phyloP scores from a whole-genome alignment of 2,113 vertebrate genomes.

The Gasterosteus aculeatus region DNA sequence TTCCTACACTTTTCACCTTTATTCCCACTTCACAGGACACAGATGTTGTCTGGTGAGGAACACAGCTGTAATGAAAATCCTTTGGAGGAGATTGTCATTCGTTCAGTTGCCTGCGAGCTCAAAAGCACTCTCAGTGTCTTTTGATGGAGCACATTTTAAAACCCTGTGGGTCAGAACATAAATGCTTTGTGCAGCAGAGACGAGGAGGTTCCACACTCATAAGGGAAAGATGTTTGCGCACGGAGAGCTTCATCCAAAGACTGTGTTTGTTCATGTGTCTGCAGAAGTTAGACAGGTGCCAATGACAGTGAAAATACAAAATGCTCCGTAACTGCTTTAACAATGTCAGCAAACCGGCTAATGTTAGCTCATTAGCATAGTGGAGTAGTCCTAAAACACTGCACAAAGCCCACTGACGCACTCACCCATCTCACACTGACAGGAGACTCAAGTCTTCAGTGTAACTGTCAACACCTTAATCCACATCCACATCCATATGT shows the following conservation, averaged over 20 bases:
- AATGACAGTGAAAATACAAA: constrained; percentile 28
- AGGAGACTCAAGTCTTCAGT: neutral
- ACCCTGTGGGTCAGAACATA: neutral
- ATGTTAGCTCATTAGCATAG: constrained; percentile 42
- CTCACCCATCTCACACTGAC: neutral
- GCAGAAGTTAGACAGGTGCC: constrained; percentile 24
- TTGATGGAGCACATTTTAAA: constrained; percentile 11
- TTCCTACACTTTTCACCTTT: constrained; percentile 11
- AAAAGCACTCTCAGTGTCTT: constrained; percentile 16
- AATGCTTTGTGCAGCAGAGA: neutral
- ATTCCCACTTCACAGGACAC: neutral
- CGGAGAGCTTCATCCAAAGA: neutral
- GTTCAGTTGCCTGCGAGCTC: constrained; percentile 22
- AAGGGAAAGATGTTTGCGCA: neutral
- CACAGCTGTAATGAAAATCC: constrained; percentile 39
- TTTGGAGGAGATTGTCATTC: constrained; percentile 23
- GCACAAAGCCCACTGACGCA: neutral
- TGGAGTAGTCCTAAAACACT: constrained; percentile 36
- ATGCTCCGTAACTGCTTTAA: constrained; percentile 9
- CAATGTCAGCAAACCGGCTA: constrained; percentile 39
- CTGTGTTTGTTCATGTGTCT: neutral
- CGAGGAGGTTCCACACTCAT: neutral
- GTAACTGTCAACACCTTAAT: neutral
- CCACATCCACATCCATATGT: neutral
- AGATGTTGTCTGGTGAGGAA: constrained; percentile 18